Conservation (phyloP, 2,797 vertebrate genomes). For the Tadarida brasiliensis region DNA sequence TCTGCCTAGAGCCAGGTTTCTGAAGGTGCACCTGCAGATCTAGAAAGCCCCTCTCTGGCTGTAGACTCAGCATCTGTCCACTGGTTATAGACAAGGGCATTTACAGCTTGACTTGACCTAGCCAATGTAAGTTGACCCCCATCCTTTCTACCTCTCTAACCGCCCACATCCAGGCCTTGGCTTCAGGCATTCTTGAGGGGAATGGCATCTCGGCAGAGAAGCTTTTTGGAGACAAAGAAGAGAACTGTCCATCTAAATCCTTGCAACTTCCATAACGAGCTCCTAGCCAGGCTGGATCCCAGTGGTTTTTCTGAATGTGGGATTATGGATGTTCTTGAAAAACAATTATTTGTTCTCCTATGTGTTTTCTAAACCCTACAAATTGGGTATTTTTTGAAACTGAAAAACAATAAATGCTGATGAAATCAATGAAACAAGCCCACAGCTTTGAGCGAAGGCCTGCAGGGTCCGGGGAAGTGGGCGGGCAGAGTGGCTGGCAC, state of each 20-base stretch:
- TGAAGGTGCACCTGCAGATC: background rate
- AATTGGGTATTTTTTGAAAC: slow-evolving; percentile 40
- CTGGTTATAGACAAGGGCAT: background rate
- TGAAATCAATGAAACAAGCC: background rate
- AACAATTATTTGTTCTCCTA: slow-evolving; percentile 4
- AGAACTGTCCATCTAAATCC: background rate
- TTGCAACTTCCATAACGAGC: background rate
- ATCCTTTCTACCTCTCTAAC: background rate
- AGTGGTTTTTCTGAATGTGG: background rate
- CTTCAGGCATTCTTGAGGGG: background rate
- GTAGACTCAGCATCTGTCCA: background rate
- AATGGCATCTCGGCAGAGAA: background rate
- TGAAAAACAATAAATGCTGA: slow-evolving; percentile 43
- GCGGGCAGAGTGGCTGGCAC: background rate
- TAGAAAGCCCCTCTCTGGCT: background rate
- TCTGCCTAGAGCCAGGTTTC: background rate
- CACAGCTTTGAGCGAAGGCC: background rate
- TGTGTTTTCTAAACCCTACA: slow-evolving; percentile 45
- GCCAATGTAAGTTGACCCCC: background rate
- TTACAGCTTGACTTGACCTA: background rate
- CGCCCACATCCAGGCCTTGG: background rate
- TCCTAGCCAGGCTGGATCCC: background rate
- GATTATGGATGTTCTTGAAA: background rate
- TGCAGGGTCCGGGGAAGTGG: background rate
- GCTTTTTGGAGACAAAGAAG: slow-evolving; percentile 23